Evolutionary conservation across 2,113 vertebrate genomes (phyloP).

Genomic region (Melozone crissalis): DNA sequence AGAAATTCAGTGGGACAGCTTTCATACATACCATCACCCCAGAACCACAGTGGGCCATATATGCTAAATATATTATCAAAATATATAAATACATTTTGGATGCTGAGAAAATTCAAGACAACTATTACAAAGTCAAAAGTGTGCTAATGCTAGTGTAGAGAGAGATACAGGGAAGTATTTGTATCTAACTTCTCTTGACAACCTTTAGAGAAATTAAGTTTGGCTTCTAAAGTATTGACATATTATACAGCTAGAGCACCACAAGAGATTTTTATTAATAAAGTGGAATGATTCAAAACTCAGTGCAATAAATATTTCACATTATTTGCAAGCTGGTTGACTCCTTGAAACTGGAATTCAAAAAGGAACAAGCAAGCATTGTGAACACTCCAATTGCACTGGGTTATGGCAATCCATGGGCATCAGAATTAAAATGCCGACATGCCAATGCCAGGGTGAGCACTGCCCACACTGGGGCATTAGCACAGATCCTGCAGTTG

Average conservation of each 20-base stretch:
- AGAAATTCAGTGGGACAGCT: not conserved
- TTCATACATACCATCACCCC: not conserved
- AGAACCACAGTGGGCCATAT: not conserved
- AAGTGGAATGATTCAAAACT: conserved; percentile 17
- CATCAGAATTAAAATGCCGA: not conserved
- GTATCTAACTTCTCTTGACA: not conserved
- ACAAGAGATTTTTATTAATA: conserved; percentile 29
- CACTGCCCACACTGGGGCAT: fast-evolving
- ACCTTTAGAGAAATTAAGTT: not conserved
- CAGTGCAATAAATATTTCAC: not conserved
- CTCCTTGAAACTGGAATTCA: not conserved
- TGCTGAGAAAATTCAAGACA: not conserved
- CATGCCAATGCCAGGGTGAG: not conserved
- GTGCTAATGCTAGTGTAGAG: not conserved
- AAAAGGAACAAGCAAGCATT: not conserved
- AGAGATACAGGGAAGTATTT: not conserved
- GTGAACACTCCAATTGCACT: not conserved
- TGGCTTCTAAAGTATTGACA: not conserved
- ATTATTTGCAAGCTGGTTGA: not conserved
- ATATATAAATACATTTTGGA: not conserved
- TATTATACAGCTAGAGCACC: not conserved
- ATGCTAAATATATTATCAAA: not conserved
- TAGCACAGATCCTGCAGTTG: not conserved
- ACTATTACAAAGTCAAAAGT: not conserved
- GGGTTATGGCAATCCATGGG: not conserved